Conservation (phyloP, 2,888 invertebrate species). For the Drosophila kuntzei region DNA sequence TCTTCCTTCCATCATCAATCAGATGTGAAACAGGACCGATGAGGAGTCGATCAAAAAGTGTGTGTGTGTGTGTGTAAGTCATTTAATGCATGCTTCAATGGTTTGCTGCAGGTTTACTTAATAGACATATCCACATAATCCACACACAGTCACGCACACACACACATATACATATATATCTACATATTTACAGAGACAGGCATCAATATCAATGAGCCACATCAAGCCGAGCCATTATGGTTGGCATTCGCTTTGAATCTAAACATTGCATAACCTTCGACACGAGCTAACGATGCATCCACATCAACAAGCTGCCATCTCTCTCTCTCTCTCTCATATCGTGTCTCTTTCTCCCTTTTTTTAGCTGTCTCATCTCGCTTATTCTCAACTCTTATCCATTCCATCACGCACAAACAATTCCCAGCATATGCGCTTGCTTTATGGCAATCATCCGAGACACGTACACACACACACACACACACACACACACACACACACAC, state of each 20-base stretch:
- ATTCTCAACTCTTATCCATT: constrained; percentile 36
- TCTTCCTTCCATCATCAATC: not conserved
- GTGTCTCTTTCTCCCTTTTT: not conserved
- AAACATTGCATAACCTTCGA: constrained; percentile 46
- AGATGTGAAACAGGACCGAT: not conserved
- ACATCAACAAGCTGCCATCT: constrained; percentile 15
- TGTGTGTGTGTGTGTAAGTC: not conserved
- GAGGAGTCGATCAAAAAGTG: not conserved
- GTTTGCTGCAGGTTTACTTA: constrained; percentile 23
- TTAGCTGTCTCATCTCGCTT: constrained; percentile 10
- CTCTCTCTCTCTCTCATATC: not conserved
- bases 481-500: constrained; percentile 17
- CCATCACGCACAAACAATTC: constrained; percentile 51
- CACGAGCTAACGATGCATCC: constrained; percentile 39
- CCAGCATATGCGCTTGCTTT: constrained; percentile 68
- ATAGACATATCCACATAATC: constrained; percentile 36
- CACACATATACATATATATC: too few species aligned
- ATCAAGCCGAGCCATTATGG: constrained; percentile 35
- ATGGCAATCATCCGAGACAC: constrained; percentile 63
- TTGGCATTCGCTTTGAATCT: constrained; percentile 38
- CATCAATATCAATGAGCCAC: constrained; percentile 45
- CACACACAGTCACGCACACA: not conserved
- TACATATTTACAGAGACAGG: too few species aligned
- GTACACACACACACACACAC: constrained; percentile 19
- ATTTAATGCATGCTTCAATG: constrained; percentile 11